Evolutionary conservation across 2,113 vertebrate species (phyloP).

Genomic region (Sceloporus tristichus): DNA sequence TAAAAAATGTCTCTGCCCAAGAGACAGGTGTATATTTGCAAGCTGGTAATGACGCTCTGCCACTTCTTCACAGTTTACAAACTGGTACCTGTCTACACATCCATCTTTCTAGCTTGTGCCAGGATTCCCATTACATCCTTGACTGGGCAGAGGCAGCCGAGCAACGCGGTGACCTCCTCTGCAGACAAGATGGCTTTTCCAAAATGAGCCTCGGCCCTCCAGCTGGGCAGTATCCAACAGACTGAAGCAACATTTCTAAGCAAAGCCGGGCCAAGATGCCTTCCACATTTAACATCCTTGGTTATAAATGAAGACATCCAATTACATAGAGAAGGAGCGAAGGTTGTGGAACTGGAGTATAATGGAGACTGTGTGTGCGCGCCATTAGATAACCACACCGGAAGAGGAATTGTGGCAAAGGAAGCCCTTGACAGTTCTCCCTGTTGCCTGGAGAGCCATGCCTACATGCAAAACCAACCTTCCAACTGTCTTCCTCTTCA

Average conservation of each 20-base stretch:
- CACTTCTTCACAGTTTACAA: rapidly evolving
- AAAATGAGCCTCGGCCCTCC: rapidly evolving
- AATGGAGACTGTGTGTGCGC: too few species aligned
- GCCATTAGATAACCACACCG: not conserved
- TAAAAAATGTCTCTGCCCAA: not conserved
- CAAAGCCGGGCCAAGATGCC: not conserved
- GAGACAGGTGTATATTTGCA: not conserved
- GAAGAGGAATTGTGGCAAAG: not conserved
- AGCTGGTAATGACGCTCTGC: not conserved
- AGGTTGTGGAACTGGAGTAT: not conserved
- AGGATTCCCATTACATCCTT: rapidly evolving
- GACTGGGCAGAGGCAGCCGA: not conserved
- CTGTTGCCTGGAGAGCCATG: not conserved
- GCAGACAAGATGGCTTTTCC: not conserved
- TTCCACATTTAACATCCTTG: rapidly evolving
- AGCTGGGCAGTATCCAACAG: not conserved
- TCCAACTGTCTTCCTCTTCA: not conserved
- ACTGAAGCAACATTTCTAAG: not conserved
- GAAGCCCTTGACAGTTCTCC: not conserved
- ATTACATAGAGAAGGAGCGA: not conserved
- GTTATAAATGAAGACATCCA: not conserved
- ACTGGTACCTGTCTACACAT: rapidly evolving
- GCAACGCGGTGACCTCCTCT: not conserved
- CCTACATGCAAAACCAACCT: not conserved
- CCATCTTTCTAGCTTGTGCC: not conserved